Evolutionary conservation across 2,888 invertebrate genomes (phyloP).

Genomic region (Leucozona laternaria): DNA sequence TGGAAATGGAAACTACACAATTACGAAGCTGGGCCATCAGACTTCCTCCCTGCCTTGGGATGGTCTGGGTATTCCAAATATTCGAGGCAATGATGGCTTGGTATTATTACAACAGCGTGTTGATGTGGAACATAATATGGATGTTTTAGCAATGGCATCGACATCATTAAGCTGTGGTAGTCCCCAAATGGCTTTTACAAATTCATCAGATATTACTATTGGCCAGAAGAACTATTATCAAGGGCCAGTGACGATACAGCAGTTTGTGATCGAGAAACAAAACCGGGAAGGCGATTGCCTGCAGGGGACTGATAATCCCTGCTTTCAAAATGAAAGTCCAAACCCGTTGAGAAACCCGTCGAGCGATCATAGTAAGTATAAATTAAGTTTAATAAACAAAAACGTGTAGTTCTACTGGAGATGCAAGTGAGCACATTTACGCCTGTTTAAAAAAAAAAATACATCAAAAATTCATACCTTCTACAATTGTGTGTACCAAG

Average conservation of each 20-base stretch:
- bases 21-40: slow-evolving; percentile 82
- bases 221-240: slow-evolving; percentile 91
- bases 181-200: slow-evolving; percentile 86
- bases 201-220: slow-evolving; percentile 90
- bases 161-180: slow-evolving; percentile 46
- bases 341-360: slow-evolving; percentile 71
- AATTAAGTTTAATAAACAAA: neutral
- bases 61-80: slow-evolving; percentile 78
- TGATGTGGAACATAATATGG: slow-evolving; percentile 34
- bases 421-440: neutral
- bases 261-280: slow-evolving; percentile 86
- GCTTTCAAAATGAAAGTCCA: slow-evolving; percentile 73
- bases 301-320: slow-evolving; percentile 79
- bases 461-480: too few relatives aligned
- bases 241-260: slow-evolving; percentile 91
- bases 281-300: slow-evolving; percentile 76
- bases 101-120: slow-evolving; percentile 61
- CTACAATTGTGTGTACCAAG: too few relatives aligned
- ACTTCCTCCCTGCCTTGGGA: slow-evolving; percentile 78
- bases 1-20: slow-evolving; percentile 79
- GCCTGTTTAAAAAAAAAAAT: too few relatives aligned
- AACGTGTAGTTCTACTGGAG: too few relatives aligned
- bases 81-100: slow-evolving; percentile 77
- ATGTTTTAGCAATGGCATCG: slow-evolving; percentile 45
- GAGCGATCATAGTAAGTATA: slow-evolving; percentile 48